Evolutionary conservation across 2,888 invertebrate genomes (phyloP), one percentile per base, ranked within the genome.

Genomic region (Nebria salina): DNA sequence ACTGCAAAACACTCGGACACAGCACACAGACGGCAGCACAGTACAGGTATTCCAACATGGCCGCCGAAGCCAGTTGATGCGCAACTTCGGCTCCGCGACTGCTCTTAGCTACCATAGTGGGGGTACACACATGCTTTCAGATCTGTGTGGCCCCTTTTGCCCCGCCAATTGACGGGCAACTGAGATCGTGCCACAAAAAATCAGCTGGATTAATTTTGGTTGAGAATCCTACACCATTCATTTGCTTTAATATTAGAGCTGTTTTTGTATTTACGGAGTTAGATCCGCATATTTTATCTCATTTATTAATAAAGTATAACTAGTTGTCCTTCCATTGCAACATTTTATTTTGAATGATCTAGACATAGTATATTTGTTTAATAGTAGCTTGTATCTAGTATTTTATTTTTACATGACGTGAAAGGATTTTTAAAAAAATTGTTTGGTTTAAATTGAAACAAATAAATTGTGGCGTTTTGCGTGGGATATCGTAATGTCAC

Each of bases 41-140:
- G 85, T 87, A 87, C 87, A 72, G 83, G 83, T 84, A 86, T 86
- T 86, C 83, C 87, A 89, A 87, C 85, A 89, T 89, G 89, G 89
- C 89, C 86, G 87, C 85, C 83, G 76, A 66, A 73, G 82, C 81
- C 82, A 75, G 79, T 79, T 77, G 83, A 20, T 78, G 84, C 83
- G 84, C 84, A 82, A 82, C 83, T 75, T 80, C 82, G 82, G 79
- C 76, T 68, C 83, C 81, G 82, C 82, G 83, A 82, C 54, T 34
- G 34, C 34, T 34, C 34, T 34, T 34, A 5, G 2, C 54, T 54
- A 0, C 54, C 8, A 54, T 54, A 13, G 54, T 54, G 54, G 54
- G 54, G 54, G 54, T 13, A 54, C 54, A 54, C 54, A 54, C 54
- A 54, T 54, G 54, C 13, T 8, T 54, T 8, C 54, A 0, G 6